Percentiles rank a stretch among this genome's conserved stretches.
Conservation (phyloP, 2,113 vertebrate genomes). For the Struthidea cinerea region DNA sequence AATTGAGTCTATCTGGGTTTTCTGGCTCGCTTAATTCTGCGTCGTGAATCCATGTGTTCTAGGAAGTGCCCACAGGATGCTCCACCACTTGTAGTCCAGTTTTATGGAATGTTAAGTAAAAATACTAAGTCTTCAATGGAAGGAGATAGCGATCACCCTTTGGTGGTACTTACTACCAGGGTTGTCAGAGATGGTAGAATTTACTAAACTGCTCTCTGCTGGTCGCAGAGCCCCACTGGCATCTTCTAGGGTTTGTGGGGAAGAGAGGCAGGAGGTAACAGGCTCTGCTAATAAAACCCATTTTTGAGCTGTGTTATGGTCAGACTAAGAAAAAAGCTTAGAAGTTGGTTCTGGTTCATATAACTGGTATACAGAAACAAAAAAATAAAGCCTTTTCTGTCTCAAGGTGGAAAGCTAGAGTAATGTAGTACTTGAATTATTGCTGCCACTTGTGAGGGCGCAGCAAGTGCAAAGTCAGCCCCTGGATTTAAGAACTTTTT, state of each 20-base stretch:
- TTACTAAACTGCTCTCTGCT: not conserved
- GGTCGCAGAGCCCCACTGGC: fast-evolving
- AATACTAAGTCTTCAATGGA: not conserved
- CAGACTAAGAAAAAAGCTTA: not conserved
- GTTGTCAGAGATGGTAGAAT: no score
- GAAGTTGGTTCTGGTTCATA: not conserved
- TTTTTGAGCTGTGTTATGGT: not conserved
- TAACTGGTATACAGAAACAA: not conserved
- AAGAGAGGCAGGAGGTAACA: not conserved
- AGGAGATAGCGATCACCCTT: not conserved
- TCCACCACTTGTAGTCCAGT: not conserved
- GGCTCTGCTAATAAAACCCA: not conserved
- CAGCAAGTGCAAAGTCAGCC: not conserved
- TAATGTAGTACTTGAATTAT: not conserved
- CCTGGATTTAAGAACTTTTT: not conserved
- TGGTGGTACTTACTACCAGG: no score
- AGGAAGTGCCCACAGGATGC: not conserved
- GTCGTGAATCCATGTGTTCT: fast-evolving
- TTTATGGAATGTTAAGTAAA: not conserved
- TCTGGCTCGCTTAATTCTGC: not conserved
- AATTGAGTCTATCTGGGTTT: not conserved
- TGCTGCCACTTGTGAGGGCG: not conserved
- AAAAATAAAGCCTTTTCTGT: not conserved
- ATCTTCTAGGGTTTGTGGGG: not conserved
- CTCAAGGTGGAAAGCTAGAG: not conserved